phyloP scores from a whole-genome alignment of 1,140 invertebrate species.

The Neotoxoptera formosana region DNA sequence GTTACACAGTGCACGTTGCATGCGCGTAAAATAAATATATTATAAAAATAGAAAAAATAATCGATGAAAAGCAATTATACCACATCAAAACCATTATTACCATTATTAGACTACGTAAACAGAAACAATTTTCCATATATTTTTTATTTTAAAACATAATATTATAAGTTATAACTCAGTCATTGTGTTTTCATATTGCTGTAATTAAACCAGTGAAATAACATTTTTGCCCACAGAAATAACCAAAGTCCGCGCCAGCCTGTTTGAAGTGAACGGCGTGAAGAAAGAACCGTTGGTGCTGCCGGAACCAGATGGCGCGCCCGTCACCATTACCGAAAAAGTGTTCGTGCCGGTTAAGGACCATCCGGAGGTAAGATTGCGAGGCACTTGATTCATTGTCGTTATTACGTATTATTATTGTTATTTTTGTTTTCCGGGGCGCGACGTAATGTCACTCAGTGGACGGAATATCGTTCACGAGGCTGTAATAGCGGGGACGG shows the following conservation, averaged over 20 bases:
- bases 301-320: constrained; percentile 91
- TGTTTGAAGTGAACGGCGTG: constrained; percentile 98
- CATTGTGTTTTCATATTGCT: neutral
- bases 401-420: constrained; percentile 16
- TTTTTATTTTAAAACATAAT: neutral
- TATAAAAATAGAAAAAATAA: neutral
- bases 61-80: neutral
- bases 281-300: constrained; percentile 92
- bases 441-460: neutral
- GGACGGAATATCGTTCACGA: neutral
- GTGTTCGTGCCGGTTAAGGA: constrained; percentile 99
- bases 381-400: neutral
- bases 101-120: neutral
- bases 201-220: neutral
- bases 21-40: neutral
- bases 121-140: neutral
- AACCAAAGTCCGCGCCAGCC: constrained; percentile 92
- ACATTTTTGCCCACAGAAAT: constrained; percentile 87
- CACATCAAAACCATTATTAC: neutral
- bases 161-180: neutral
- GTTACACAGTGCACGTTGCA: neutral
- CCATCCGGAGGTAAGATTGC: constrained; percentile 95
- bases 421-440: neutral
- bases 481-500: neutral
- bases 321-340: constrained; percentile 96